Percentiles rank a stretch among this genome's conserved stretches.
These are phyloP conservation scores for Colletes latitarsis DNA, from an alignment of 1,140 invertebrate genomes.

Conservation along the genomic window DNA sequence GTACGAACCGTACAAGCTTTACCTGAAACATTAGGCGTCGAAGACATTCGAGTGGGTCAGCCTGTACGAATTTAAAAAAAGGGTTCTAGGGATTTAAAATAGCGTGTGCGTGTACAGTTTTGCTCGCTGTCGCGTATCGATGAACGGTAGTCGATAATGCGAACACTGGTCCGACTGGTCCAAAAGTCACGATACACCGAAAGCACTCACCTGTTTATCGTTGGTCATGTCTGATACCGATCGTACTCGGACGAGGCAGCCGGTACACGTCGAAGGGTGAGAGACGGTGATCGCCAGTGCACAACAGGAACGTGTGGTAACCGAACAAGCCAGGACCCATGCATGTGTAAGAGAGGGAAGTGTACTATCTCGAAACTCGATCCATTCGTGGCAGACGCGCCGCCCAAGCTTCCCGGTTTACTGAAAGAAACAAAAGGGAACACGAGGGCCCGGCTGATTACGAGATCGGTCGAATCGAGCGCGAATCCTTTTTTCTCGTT, in stretches of 20 bases:
- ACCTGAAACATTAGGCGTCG: no score
- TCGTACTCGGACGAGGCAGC: slow-evolving; percentile 33
- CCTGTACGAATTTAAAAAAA: no score
- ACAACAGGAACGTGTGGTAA: slow-evolving; percentile 54
- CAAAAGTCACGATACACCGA: slow-evolving; percentile 5
- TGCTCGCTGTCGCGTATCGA: no score
- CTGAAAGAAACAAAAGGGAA: slow-evolving; percentile 73
- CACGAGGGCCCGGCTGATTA: slow-evolving; percentile 39
- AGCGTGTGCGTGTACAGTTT: no score
- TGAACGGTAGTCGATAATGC: no score
- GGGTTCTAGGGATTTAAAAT: no score
- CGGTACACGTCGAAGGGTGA: slow-evolving; percentile 45
- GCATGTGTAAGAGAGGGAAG: slow-evolving; percentile 63
- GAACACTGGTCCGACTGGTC: background rate
- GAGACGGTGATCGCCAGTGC: slow-evolving; percentile 55
- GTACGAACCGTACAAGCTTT: no score
- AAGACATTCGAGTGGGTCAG: no score
- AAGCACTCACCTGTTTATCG: slow-evolving; percentile 77
- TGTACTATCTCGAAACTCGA: slow-evolving; percentile 19
- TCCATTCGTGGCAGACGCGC: background rate
- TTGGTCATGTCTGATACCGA: slow-evolving; percentile 76
- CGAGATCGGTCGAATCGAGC: slow-evolving; percentile 26
- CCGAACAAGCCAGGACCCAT: slow-evolving; percentile 75
- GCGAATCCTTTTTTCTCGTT: background rate
- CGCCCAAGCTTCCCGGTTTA: slow-evolving; percentile 59